A percentile compares a stretch with the other conserved stretches of the same genome.
These are phyloP conservation scores for Spizella passerina DNA, from an alignment of 2,797 vertebrate species.

Conservation along the genomic window DNA sequence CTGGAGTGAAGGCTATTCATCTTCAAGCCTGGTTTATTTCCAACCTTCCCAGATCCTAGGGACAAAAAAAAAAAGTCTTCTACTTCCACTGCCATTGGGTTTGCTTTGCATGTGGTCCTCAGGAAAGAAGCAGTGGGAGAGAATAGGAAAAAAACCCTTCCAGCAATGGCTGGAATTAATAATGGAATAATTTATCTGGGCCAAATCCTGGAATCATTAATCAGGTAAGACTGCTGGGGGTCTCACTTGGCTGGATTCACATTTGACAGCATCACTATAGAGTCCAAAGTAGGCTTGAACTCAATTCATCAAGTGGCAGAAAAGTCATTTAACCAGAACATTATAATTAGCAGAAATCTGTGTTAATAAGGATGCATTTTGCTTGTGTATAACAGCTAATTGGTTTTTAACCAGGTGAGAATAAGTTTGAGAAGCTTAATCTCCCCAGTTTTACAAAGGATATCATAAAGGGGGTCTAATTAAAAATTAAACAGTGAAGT, in stretches of 20 bases:
- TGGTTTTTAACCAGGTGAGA: conserved; percentile 48
- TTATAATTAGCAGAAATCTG: conserved; percentile 20
- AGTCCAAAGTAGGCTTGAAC: neutral
- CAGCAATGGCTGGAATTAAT: neutral
- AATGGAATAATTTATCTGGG: neutral
- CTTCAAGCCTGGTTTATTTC: neutral
- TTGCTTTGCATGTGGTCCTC: neutral
- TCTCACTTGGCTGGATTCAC: neutral
- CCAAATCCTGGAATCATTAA: neutral
- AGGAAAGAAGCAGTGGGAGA: neutral
- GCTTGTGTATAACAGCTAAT: conserved; percentile 14
- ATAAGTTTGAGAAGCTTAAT: conserved; percentile 18
- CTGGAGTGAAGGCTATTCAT: neutral
- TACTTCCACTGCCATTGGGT: neutral
- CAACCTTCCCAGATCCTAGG: neutral
- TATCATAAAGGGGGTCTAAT: neutral
- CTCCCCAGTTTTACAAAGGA: conserved; percentile 9
- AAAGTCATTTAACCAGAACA: conserved; percentile 8
- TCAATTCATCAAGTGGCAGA: neutral
- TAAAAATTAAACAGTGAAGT: conserved; percentile 14
- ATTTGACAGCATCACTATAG: neutral
- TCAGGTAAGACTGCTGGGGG: neutral
- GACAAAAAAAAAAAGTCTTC: neutral
- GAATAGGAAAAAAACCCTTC: neutral
- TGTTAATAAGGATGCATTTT: neutral